phyloP scores from a whole-genome alignment of 2,113 vertebrate species.

The Sterrhoptilus dennistouni region DNA sequence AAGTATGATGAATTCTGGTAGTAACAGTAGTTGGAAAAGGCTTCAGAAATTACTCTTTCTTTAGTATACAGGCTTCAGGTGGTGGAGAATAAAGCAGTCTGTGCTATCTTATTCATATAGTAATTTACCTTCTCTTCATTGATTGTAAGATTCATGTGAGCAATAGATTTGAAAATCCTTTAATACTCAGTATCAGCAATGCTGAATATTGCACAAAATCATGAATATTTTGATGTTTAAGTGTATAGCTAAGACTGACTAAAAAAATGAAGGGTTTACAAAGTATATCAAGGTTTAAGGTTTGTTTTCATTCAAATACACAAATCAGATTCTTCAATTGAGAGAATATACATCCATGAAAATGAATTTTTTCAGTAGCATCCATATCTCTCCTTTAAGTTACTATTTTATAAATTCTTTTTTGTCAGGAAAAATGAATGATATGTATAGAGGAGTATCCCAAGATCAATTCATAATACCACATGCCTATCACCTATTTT shows the following conservation, averaged over 20 bases:
- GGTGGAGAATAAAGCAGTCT: neutral
- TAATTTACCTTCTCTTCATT: neutral
- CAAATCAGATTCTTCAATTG: neutral
- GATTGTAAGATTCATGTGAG: neutral
- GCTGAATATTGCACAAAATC: neutral
- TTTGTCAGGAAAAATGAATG: neutral
- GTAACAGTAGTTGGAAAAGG: neutral
- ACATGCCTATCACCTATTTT: neutral
- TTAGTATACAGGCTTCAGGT: neutral
- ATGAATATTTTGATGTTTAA: neutral
- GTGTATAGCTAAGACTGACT: neutral
- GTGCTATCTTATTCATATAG: neutral
- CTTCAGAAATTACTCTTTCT: neutral
- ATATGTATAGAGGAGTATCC: neutral
- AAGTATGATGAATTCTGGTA: neutral
- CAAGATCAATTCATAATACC: neutral
- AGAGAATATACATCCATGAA: neutral
- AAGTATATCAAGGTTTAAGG: neutral
- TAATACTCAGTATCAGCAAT: neutral
- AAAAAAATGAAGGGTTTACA: neutral
- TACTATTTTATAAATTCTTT: neutral
- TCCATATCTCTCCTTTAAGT: neutral
- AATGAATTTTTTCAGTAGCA: neutral
- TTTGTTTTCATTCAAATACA: neutral
- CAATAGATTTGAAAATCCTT: neutral